These are phyloP conservation scores for Periophthalmodon schlosseri DNA, from an alignment of 2,113 vertebrate species.

Conservation along the genomic window DNA sequence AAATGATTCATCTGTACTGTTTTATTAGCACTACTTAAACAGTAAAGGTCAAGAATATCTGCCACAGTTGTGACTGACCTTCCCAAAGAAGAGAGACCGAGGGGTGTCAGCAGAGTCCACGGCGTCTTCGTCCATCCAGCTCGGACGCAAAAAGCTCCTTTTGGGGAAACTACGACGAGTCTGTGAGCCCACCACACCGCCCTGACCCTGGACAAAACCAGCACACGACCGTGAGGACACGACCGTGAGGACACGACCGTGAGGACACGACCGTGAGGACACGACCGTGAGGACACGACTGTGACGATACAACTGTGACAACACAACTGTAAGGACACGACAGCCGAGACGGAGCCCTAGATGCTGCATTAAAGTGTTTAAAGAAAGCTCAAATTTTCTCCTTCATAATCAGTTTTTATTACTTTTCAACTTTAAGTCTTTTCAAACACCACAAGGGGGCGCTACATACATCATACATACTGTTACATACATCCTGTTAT, in stretches of 20 bases:
- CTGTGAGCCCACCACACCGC: conserved; percentile 78
- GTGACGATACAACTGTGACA: too few species aligned
- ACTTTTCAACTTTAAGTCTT: too few species aligned
- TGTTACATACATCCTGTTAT: not conserved
- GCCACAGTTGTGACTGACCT: conserved; percentile 71
- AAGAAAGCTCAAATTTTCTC: too few species aligned
- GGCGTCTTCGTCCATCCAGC: conserved; percentile 89
- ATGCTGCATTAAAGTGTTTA: not conserved
- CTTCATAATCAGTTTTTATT: too few species aligned
- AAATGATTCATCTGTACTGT: not conserved
- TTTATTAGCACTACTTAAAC: too few species aligned
- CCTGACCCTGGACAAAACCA: conserved; percentile 83
- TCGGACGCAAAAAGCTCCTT: conserved; percentile 86
- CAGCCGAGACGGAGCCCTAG: not conserved
- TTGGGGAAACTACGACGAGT: conserved; percentile 74
- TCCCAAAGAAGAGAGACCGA: conserved; percentile 92
- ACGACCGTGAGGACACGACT: too few species aligned
- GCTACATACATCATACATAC: not conserved
- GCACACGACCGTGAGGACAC: too few species aligned
- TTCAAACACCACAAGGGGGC: not conserved
- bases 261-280: too few species aligned
- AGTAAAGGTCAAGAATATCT: not conserved
- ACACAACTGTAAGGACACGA: too few species aligned
- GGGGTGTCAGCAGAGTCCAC: conserved; percentile 84
- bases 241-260: too few species aligned